Conservation (phyloP, 1,140 invertebrate species). For the Papilio glaucus region DNA sequence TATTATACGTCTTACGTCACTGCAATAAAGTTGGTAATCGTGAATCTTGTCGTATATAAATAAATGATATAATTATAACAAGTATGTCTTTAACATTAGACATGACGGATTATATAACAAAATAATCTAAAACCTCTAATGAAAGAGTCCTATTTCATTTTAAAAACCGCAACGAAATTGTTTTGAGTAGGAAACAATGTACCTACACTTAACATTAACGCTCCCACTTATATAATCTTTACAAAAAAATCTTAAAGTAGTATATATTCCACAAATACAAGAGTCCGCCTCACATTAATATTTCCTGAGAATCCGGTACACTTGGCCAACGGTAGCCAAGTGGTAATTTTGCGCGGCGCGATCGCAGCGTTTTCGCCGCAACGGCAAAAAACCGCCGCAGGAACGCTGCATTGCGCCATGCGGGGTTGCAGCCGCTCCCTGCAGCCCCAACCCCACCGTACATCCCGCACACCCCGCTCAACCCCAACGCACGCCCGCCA, state of each 20-base stretch:
- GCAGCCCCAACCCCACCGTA: background rate
- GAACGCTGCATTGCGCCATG: conserved; percentile 14
- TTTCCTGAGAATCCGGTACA: background rate
- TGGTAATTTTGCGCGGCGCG: conserved; percentile 5
- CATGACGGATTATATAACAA: too few relatives aligned
- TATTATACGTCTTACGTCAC: conserved; percentile 3
- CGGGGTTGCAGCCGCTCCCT: background rate
- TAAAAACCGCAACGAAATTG: too few relatives aligned
- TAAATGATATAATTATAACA: too few relatives aligned
- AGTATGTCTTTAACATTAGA: too few relatives aligned
- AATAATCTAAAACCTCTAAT: too few relatives aligned
- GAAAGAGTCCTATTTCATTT: too few relatives aligned
- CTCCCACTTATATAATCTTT: too few relatives aligned
- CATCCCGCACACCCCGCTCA: background rate
- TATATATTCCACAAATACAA: background rate
- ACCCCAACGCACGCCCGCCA: background rate
- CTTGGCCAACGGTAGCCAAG: background rate
- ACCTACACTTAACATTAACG: too few relatives aligned
- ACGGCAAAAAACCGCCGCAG: conserved; percentile 13
- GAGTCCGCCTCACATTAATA: background rate
- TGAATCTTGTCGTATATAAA: too few relatives aligned
- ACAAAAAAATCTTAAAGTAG: background rate
- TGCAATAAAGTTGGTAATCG: background rate
- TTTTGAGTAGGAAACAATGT: too few relatives aligned
- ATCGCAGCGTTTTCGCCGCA: conserved; percentile 13